Base-by-base conservation (phyloP, 2,888 invertebrate genomes). In the Amphipoea oculea region DNA sequence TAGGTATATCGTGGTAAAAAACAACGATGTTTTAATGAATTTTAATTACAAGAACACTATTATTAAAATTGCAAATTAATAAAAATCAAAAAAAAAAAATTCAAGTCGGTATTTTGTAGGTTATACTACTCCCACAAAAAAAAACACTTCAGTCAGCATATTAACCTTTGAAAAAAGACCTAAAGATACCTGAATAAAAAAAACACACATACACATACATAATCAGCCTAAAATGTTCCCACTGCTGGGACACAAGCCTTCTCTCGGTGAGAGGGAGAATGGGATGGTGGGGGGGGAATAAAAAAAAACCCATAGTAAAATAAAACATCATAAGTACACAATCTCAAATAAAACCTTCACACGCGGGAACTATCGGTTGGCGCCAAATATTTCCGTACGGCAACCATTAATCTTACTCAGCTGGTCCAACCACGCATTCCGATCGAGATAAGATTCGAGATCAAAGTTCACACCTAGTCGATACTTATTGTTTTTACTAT, bases 401-500 rank as follows among this genome's bases (percentile, higher is more conserved):
- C n/a, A 29, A 81, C 77, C 86, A 89, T 90, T 89, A 89, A 90
- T 90, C 89, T 81, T 86, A 60, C 70, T 88, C 88, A 75, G 66
- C 65, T 68, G 63, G 73, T 23, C 48, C 48, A 67, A 40, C 54
- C 76, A 65, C n/a, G 74, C 84, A 86, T 84, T 73, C 76, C 85
- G 89, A 89, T 89, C 90, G 82, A 87, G 91, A 91, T 92, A 89
- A 87, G 78, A 87, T 89, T 71, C 42, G 36, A 86, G 89, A 89
- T 90, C 89, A 85, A 81, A 86, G 86, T 90, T 90, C 89, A 88
- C 91, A 91, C 89, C 89, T 89, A 80, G 85, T 76, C 80, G 51
- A 76, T 85, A 81, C 81, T 88, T 89, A 91, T 92, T 92, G 91
- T 92, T 90, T 92, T 89, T 84, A 70, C 86, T 62, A 20, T 29